phyloP scores from a whole-genome alignment of 2,113 vertebrate genomes.

The Rissa tridactyla region DNA sequence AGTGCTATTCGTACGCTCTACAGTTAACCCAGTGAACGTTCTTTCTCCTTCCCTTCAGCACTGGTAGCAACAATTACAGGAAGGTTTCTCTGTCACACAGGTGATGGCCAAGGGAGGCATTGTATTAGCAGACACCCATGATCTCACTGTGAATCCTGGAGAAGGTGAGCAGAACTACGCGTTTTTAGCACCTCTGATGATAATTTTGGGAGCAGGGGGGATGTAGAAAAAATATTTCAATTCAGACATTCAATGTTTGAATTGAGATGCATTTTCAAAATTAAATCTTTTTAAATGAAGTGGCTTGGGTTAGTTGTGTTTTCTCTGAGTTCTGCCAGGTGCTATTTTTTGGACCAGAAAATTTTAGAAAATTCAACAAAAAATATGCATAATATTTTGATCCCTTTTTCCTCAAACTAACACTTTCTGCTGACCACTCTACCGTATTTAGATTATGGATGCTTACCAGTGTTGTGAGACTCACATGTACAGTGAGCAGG shows the following conservation, averaged over 20 bases:
- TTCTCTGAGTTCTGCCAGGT: neutral
- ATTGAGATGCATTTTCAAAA: neutral
- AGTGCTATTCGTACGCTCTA: neutral
- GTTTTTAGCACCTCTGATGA: neutral
- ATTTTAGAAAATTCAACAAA: neutral
- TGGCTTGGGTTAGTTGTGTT: neutral
- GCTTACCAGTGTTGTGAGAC: neutral
- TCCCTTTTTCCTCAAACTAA: neutral
- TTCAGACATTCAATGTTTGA: neutral
- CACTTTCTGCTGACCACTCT: neutral
- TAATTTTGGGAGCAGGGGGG: neutral
- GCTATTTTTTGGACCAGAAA: neutral
- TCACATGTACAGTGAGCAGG: neutral
- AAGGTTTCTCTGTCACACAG: slow-evolving; percentile 53
- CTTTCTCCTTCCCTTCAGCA: neutral
- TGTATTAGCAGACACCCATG: neutral
- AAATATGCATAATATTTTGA: neutral
- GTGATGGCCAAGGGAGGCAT: slow-evolving; percentile 77
- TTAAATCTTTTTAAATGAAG: neutral
- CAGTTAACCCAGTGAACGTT: neutral
- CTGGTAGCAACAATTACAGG: neutral
- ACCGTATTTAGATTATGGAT: neutral
- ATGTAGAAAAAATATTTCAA: neutral
- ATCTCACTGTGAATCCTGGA: slow-evolving; percentile 23
- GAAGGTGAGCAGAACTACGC: slow-evolving; percentile 36